Base-by-base conservation (phyloP, 1,140 invertebrate species). In the Nylanderia fulva region DNA sequence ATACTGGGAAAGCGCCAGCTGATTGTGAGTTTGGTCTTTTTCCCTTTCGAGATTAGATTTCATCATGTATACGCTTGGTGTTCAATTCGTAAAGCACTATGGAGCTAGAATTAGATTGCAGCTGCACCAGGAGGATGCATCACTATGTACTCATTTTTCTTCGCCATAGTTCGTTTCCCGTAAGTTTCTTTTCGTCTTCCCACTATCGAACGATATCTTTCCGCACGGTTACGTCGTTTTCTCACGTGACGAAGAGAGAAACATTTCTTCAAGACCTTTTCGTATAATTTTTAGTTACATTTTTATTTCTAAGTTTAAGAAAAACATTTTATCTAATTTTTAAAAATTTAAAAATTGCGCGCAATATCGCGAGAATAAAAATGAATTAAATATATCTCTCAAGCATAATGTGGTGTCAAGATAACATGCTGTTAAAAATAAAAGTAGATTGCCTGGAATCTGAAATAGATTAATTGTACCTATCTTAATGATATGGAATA, bases 371-470 rank as follows among this genome's bases (percentile, higher is more conserved):
- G 8, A 33, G 2, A 7, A 24, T 7, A n/a, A 56, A 56, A 80
- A 18, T 27, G 9, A 69, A 18, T 48, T 11, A 39, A 54, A 42
- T n/a, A 68, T 63, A 61, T 63, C 21, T 45, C 27, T n/a, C 7
- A 27, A 82, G 13, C 9, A 45, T 33, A 42, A 21, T 52, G 4
- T 13, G 4, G 21, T 21, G 60, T 21, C 36, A 42, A 29, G 54
- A 71, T 29, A 56, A n/a, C 36, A 45, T 45, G 52, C 4, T n/a
- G 52, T 24, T 72, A 82, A 82, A 82, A 82, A 82, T 82, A 72
- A 24, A 42, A 72, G 27, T 82, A 45, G 66, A 54, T 82, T 7
- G 66, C 8, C n/a, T 58, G 77, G 66, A 72, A 72, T 71, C 48
- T 58, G 66, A 13, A 71, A 72, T 58, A 82, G 24, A 58, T 82